Base-by-base conservation (phyloP, 2,888 invertebrate genomes). In the Drosophila paucipuncta region DNA sequence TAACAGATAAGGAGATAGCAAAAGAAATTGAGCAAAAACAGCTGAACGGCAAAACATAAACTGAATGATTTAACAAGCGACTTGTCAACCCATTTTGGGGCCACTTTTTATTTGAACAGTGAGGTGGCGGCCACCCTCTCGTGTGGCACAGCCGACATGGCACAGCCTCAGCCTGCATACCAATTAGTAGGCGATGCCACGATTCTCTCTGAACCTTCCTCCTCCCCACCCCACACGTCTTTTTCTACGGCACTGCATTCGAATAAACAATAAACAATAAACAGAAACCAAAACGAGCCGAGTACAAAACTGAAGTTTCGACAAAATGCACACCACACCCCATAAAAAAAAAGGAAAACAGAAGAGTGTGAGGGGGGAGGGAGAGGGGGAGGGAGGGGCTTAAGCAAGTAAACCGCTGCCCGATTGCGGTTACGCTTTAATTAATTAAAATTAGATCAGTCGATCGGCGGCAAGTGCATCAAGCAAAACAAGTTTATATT, bases 391-490 rank as follows among this genome's bases (percentile, higher is more conserved):
- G 28, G 11, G 4, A 13, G 18, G 35, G 47, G 13, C 25, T 22
- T 22, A 7, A 47, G 25, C 9, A 31, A 37, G 28, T 37, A 58
- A 55, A 31, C 52, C 53, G 65, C 58, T 64, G 74, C 47, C 57
- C 63, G 64, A 69, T 35, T 67, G 66, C 66, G 47, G 54, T 52
- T 64, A 57, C 52, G 61, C 50, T 64, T 80, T 62, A 80, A 80
- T 80, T 71, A 76, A 76, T 80, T 76, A 72, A 80, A 80, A 78
- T 80, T 76, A 76, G 72, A 67, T 80, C 67, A 80, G 76, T 65
- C 72, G 71, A 59, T 67, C 78, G 49, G 61, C 78, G 43, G 62
- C 71, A 78, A 80, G 71, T 78, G 80, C 77, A 78, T 18, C 63
- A 57, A 16, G 52, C 35, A 68, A 67, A 55, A 70, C 75, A 71